Base-by-base conservation (phyloP, 2,113 vertebrate species). In the Brienomyrus brachyistius region DNA sequence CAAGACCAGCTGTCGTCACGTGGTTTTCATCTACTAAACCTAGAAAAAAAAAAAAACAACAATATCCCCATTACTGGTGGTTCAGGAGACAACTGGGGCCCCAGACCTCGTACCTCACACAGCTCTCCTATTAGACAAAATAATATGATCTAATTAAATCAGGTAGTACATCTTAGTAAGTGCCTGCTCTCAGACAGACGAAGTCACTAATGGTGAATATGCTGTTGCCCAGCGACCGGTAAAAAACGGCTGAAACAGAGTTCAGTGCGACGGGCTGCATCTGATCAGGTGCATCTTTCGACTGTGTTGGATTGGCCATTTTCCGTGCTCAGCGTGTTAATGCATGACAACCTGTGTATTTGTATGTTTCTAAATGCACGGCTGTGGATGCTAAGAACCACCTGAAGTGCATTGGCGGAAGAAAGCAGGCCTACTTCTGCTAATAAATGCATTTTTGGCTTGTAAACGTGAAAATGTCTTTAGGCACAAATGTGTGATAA, bases 141-240 rank as follows among this genome's bases (percentile, higher is more conserved):
- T 27, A 31, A 80, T n/a, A 50, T 52, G 52, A 51, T 88, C 62
- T 88, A 88, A 88, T 80, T 74, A 88, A 88, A 88, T 74, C 45
- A 52, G 66, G 70, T 77, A 52, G 66, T 66, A 59, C 62, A 52
- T n/a, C 66, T 74, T 21, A 9, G 62, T 77, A 66, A 74, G 88
- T 51, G 88, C 10, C 47, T 77, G 66, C 47, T 13, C 15, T 77
- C 48, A 43, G 47, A 88, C 9, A 47, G 62, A 40, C 66, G 4
- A 15, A n/a, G 21, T n/a, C 19, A 21, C 47, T 77, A 52, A 88
- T 88, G 66, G 43, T 50, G 88, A 62, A 50, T 77, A 10, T 88
- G n/a, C n/a, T 66, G 3, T 5, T 62, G 19, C 7, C n/a, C 23
- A 35, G 62, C 2, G 43, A 66, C 88, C 50, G 3, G 48, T 48